A percentile compares a stretch with the other conserved stretches of the same genome.
Evolutionary conservation across 1,140 invertebrate species (phyloP).

Genomic region (Camponotus vicinus): DNA sequence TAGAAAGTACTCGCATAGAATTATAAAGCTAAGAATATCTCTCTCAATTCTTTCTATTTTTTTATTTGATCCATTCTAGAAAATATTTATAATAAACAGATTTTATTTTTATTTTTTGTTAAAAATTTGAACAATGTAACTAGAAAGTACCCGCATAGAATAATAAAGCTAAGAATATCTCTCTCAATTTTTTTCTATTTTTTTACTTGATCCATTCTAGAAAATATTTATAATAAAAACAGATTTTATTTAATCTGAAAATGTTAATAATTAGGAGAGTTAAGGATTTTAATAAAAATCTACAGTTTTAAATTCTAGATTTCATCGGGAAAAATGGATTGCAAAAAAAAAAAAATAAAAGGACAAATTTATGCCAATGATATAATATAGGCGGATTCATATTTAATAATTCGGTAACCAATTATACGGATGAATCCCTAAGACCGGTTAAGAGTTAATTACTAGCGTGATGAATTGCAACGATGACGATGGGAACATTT

Average conservation of each 20-base stretch:
- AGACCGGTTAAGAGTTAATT: constrained; percentile 44
- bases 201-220: not conserved
- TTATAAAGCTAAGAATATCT: not conserved
- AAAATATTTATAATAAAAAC: not conserved
- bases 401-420: constrained; percentile 19
- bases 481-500: constrained; percentile 43
- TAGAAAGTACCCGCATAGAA: not conserved
- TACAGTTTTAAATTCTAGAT: not conserved
- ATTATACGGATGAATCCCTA: constrained; percentile 15
- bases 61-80: not conserved
- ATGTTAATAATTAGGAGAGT: not conserved
- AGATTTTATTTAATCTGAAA: not conserved
- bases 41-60: not conserved
- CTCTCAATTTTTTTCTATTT: not conserved
- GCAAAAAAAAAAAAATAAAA: too few relatives aligned
- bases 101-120: not conserved
- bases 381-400: not conserved
- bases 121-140: not conserved
- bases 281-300: not conserved
- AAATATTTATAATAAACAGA: too few relatives aligned
- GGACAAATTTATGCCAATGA: too few relatives aligned
- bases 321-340: not conserved
- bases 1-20: not conserved
- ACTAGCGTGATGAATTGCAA: not conserved
- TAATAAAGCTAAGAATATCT: not conserved